Evolutionary conservation across 2,888 invertebrate genomes (phyloP).

Genomic region (Penaeus monodon): DNA sequence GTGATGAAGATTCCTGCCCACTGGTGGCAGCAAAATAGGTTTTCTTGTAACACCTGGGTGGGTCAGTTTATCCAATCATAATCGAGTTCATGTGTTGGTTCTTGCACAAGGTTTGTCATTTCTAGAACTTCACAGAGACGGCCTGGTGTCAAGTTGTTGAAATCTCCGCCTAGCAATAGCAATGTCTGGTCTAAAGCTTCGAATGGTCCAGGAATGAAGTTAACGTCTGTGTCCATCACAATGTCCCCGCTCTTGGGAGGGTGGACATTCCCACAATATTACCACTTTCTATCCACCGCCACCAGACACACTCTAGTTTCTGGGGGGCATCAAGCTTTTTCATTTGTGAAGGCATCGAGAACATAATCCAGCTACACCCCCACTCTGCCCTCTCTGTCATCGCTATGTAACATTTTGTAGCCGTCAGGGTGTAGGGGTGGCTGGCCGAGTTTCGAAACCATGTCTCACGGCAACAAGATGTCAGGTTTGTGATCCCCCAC

Average conservation of each 20-base stretch:
- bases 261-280: constrained; percentile 60
- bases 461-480: constrained; percentile 60
- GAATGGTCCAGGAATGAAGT: constrained; percentile 56
- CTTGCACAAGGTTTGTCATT: constrained; percentile 61
- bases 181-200: constrained; percentile 25
- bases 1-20: constrained; percentile 54
- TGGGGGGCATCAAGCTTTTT: constrained; percentile 49
- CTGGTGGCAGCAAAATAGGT: constrained; percentile 55
- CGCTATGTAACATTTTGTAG: constrained; percentile 61
- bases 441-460: constrained; percentile 62
- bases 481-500: constrained; percentile 39
- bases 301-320: constrained; percentile 62
- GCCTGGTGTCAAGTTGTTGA: constrained; percentile 58
- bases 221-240: constrained; percentile 62
- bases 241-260: constrained; percentile 55
- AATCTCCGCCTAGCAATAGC: constrained; percentile 58
- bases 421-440: constrained; percentile 38
- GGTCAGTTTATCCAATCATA: constrained; percentile 60
- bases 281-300: constrained; percentile 40
- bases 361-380: constrained; percentile 63
- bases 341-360: constrained; percentile 19
- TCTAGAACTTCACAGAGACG: constrained; percentile 49
- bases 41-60: constrained; percentile 36
- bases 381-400: constrained; percentile 61
- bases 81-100: constrained; percentile 61